Evolutionary conservation across 2,113 vertebrate genomes (phyloP), one percentile per base, ranked within the genome.

Genomic region (Ptyas mucosa): DNA sequence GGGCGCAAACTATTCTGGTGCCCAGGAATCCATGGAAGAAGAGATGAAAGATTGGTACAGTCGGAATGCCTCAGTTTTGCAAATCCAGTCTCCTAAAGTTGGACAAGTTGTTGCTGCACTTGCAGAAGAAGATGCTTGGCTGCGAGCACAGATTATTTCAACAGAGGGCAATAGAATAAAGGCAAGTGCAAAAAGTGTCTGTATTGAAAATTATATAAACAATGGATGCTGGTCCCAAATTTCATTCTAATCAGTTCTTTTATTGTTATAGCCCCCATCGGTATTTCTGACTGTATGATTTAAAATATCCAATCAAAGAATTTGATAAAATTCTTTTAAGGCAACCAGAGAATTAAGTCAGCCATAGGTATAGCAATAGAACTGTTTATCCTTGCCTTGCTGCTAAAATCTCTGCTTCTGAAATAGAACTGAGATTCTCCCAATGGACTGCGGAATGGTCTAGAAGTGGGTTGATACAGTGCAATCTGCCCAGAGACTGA

Each of bases 11-110:
- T 99, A 99, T 96, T 99, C 99, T 49, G 96, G 96, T 1, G 98
- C 98, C 51, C 98, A 98, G 95, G 99, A 99, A 34, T 95, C 97
- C 93, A 98, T 99, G 98, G 99, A 99, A 95, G 98, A 98, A 55
- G 96, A 97, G 57, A 99, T 99, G 98, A 97, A 97, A n/a, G 96
- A 96, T 0, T 98, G 98, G 95, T 99, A 99, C 91, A 97, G 89
- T 93, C 96, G 97, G 91, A 95, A 95, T 20, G 57, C 96, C 0
- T 90, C 93, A 1, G 85, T 53, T 43, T 92, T 94, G 9, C 89
- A 94, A 21, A 51, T 98, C 54, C 94, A 95, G 20, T 93, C 96
- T 3, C 95, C 97, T 89, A 95, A 86, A 0, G 54, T 98, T 43
- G 98, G 98, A 57, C 98, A 99, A 12, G 95, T 99, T 93, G 98